These are phyloP conservation scores for Pseudopodoces humilis DNA, from an alignment of 2,113 vertebrate genomes.

Conservation along the genomic window DNA sequence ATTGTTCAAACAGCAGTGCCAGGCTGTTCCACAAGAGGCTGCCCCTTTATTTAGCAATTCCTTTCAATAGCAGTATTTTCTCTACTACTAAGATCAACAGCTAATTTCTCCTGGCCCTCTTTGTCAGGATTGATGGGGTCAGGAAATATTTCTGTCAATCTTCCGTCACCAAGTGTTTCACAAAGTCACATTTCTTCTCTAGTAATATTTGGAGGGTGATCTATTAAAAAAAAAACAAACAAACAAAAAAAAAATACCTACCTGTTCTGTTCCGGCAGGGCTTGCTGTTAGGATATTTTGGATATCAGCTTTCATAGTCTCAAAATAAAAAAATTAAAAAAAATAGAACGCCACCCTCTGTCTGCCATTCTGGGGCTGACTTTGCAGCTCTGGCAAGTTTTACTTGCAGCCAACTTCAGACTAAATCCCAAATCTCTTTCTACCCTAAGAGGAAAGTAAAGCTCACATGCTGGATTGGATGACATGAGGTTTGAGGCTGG, in stretches of 20 bases:
- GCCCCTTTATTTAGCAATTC: neutral
- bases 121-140: neutral
- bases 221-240: neutral
- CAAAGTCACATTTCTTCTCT: neutral
- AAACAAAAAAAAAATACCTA: neutral
- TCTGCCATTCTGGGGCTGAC: neutral
- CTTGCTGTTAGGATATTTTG: neutral
- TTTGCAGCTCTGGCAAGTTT: neutral
- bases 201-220: neutral
- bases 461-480: neutral
- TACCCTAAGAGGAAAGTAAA: neutral
- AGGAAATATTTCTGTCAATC: neutral
- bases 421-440: neutral
- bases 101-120: neutral
- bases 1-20: neutral
- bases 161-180: neutral
- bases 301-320: neutral
- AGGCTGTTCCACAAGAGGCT: neutral
- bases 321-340: accelerated
- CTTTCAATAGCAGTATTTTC: neutral
- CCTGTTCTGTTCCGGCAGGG: neutral
- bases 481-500: neutral
- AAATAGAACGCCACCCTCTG: neutral
- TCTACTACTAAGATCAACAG: neutral
- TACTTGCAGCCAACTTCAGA: neutral